Evolutionary conservation across 2,113 vertebrate genomes (phyloP).

Genomic region (Psophia crepitans): DNA sequence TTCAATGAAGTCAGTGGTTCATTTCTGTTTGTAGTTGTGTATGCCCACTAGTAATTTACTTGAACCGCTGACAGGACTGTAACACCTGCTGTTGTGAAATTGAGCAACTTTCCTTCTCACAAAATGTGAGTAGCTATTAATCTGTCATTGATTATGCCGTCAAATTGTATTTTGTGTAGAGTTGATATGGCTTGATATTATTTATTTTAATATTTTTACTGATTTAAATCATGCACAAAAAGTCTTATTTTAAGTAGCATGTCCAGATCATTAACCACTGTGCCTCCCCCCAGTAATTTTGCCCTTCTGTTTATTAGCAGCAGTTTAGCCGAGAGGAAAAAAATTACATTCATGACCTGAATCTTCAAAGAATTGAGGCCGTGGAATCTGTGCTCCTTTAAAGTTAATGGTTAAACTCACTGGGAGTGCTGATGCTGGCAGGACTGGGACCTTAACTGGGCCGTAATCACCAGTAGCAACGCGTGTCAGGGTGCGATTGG

Average conservation of each 20-base stretch:
- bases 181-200: background rate
- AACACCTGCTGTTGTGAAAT: background rate
- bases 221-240: background rate
- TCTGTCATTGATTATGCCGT: background rate
- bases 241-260: background rate
- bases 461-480: background rate
- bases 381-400: background rate
- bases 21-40: background rate
- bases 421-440: background rate
- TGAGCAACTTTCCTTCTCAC: fast-evolving
- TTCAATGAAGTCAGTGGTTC: background rate
- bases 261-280: background rate
- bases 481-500: background rate
- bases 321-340: background rate
- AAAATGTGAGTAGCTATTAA: background rate
- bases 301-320: background rate
- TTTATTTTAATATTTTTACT: background rate
- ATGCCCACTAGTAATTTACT: fast-evolving
- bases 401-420: background rate
- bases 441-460: background rate
- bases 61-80: background rate
- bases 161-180: background rate
- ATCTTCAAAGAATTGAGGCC: background rate
- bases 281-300: background rate
- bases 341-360: background rate